Evolutionary conservation across 2,113 vertebrate genomes (phyloP).

Genomic region (Larimichthys polyactis): DNA sequence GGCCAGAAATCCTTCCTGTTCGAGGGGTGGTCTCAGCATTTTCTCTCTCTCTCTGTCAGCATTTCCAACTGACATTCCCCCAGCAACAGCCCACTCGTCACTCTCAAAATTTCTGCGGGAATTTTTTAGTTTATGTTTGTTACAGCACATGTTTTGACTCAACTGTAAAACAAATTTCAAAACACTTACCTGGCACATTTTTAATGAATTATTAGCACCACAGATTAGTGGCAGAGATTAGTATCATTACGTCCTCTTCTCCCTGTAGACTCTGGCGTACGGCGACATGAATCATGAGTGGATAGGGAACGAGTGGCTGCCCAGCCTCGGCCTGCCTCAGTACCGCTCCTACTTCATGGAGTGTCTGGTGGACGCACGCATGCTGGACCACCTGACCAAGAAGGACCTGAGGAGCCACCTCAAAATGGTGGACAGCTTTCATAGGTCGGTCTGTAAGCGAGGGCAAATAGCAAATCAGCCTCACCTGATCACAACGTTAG

Average conservation of each 20-base stretch:
- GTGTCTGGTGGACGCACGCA: slow-evolving; percentile 95
- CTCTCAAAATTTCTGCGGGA: too few relatives aligned
- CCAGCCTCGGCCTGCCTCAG: slow-evolving; percentile 94
- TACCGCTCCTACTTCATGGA: slow-evolving; percentile 99
- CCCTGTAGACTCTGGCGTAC: slow-evolving; percentile 91
- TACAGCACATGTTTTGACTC: too few relatives aligned
- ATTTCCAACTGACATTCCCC: too few relatives aligned
- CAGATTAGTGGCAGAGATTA: neutral
- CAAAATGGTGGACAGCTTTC: slow-evolving; percentile 99
- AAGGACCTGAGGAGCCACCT: slow-evolving; percentile 96
- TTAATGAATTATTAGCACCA: too few relatives aligned
- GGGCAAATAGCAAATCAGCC: neutral
- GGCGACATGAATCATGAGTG: slow-evolving; percentile 99
- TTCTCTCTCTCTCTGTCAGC: too few relatives aligned
- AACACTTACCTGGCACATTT: too few relatives aligned
- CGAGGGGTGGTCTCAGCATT: too few relatives aligned
- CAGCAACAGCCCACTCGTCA: too few relatives aligned
- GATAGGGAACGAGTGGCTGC: slow-evolving; percentile 98
- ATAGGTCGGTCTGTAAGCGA: slow-evolving; percentile 90
- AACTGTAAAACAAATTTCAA: too few relatives aligned
- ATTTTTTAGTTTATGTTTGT: too few relatives aligned
- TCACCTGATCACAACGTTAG: slow-evolving; percentile 28
- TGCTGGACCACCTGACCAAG: slow-evolving; percentile 98
- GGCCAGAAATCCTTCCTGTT: too few relatives aligned
- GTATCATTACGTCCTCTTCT: slow-evolving; percentile 22